These are phyloP conservation scores for Notodromas monacha DNA, from an alignment of 2,888 invertebrate species.

Conservation along the genomic window DNA sequence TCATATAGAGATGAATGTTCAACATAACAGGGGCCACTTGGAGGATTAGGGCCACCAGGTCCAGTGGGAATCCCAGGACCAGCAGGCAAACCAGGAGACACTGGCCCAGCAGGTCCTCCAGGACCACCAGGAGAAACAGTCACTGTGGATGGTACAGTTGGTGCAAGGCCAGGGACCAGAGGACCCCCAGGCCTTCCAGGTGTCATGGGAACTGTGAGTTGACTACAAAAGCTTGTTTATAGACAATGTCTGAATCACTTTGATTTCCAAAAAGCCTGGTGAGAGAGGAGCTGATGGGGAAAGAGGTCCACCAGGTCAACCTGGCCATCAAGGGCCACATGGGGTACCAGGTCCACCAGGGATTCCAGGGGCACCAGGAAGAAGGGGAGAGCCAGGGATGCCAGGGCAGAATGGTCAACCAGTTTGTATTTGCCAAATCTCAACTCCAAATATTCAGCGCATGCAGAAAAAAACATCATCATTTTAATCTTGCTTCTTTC, in stretches of 20 bases:
- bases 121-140: background rate
- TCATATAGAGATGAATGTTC: no score
- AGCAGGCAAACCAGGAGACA: background rate
- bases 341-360: conserved; percentile 28
- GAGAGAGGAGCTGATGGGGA: conserved; percentile 20
- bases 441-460: conserved; percentile 12
- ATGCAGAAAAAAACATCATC: conserved; percentile 7
- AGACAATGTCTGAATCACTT: no score
- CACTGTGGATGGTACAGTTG: background rate
- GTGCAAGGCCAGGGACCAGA: background rate
- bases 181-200: conserved; percentile 14
- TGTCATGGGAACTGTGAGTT: conserved; percentile 20
- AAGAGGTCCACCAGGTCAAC: conserved; percentile 21
- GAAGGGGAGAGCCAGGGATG: conserved; percentile 15
- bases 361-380: conserved; percentile 23
- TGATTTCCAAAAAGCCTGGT: no score
- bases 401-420: conserved; percentile 16
- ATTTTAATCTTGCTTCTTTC: conserved; percentile 11
- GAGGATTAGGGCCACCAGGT: background rate
- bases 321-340: conserved; percentile 24
- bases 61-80: background rate
- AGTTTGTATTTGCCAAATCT: no score
- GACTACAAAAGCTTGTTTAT: background rate
- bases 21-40: background rate
- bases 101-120: background rate